Conservation (phyloP, 2,113 vertebrate species). For the Amazona guildingii region DNA sequence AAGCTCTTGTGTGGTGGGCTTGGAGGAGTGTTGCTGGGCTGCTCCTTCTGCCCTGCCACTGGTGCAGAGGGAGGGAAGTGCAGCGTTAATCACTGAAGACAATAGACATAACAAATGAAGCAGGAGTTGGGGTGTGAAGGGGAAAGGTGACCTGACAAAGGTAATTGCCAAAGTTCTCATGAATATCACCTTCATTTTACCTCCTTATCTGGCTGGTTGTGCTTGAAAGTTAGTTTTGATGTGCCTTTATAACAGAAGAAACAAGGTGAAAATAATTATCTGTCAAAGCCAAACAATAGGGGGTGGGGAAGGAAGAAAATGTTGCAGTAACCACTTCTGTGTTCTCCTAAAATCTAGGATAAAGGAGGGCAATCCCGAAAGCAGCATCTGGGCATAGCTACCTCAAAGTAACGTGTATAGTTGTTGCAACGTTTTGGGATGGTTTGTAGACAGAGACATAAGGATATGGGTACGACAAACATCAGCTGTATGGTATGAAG, state of each 20-base stretch:
- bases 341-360: not conserved
- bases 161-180: not conserved
- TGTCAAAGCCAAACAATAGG: not conserved
- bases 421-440: not conserved
- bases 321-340: not conserved
- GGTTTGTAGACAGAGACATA: not conserved
- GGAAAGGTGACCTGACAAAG: not conserved
- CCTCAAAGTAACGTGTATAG: not conserved
- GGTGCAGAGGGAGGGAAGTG: not conserved
- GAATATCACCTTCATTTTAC: not conserved
- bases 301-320: fast-evolving
- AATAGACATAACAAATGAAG: fast-evolving
- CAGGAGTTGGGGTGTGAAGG: not conserved
- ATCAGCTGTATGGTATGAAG: not conserved
- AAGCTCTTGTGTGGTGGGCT: not conserved
- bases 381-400: not conserved
- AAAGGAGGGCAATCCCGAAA: not conserved
- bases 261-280: not conserved
- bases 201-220: not conserved
- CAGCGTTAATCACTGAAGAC: not conserved
- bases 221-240: not conserved
- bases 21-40: not conserved
- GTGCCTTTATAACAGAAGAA: not conserved
- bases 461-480: not conserved
- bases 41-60: not conserved